Percentiles rank a stretch among this genome's conserved stretches.
These are phyloP conservation scores for Phalera bucephala DNA, from an alignment of 2,888 invertebrate genomes.

Conservation along the genomic window DNA sequence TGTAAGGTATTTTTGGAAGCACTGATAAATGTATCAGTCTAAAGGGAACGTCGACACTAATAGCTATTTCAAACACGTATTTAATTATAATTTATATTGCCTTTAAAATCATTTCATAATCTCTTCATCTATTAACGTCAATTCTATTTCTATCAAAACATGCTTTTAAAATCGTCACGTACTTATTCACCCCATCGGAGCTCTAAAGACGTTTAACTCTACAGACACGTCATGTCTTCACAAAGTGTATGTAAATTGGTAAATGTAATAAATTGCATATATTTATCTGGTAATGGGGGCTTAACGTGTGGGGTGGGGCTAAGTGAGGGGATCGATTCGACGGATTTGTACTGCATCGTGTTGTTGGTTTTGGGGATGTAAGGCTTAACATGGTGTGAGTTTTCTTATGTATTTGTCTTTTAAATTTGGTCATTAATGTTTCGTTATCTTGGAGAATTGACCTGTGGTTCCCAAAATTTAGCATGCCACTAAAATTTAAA, in stretches of 20 bases:
- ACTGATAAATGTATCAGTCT: too few relatives aligned
- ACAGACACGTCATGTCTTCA: conserved; percentile 62
- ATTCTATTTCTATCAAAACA: neutral
- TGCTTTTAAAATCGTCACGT: conserved; percentile 25
- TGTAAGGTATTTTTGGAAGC: too few relatives aligned
- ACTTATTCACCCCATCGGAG: conserved; percentile 36
- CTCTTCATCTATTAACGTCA: neutral
- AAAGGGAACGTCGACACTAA: too few relatives aligned
- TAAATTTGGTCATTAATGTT: too few relatives aligned
- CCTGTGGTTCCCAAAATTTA: too few relatives aligned
- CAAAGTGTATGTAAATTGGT: conserved; percentile 80
- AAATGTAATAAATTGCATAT: conserved; percentile 81
- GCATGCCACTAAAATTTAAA: too few relatives aligned
- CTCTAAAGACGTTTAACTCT: conserved; percentile 64
- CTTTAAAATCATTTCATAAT: too few relatives aligned
- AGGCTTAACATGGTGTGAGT: conserved; percentile 17
- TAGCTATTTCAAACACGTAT: too few relatives aligned
- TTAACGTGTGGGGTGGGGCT: conserved; percentile 62
- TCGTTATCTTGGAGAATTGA: too few relatives aligned
- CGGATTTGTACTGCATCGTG: conserved; percentile 30
- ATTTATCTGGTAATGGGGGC: conserved; percentile 74
- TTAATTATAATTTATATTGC: too few relatives aligned
- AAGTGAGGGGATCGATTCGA: conserved; percentile 45
- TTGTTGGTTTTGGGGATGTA: conserved; percentile 35
- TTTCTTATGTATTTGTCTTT: too few relatives aligned